A percentile compares a stretch with the other conserved stretches of the same genome.
These are phyloP conservation scores for Amphipoea lucens DNA, from an alignment of 2,888 invertebrate genomes.

Conservation along the genomic window DNA sequence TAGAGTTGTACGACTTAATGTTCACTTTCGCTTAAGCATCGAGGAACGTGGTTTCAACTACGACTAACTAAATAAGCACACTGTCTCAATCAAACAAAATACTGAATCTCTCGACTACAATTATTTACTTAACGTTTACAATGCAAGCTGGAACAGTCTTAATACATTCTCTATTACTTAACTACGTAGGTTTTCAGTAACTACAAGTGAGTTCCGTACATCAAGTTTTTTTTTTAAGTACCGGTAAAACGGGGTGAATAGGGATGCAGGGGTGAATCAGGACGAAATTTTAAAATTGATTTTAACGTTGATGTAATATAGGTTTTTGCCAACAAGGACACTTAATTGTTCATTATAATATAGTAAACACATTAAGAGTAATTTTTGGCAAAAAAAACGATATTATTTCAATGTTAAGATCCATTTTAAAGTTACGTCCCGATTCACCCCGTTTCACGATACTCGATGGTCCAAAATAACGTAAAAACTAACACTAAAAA, in stretches of 20 bases:
- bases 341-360: no score
- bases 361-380: no score
- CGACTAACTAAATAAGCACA: slow-evolving; percentile 62
- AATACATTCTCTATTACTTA: slow-evolving; percentile 44
- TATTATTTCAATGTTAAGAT: no score
- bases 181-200: slow-evolving; percentile 24
- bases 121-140: slow-evolving; percentile 55
- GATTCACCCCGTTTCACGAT: not conserved
- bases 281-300: no score
- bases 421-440: no score
- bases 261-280: no score
- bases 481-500: slow-evolving; percentile 43
- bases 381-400: no score
- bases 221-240: slow-evolving; percentile 40
- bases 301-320: no score
- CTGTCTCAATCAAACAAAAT: slow-evolving; percentile 73
- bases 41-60: slow-evolving; percentile 67
- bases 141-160: slow-evolving; percentile 64
- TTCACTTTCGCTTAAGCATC: slow-evolving; percentile 46
- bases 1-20: slow-evolving; percentile 50
- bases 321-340: no score
- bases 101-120: slow-evolving; percentile 76
- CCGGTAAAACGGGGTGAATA: no score
- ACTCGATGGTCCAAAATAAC: slow-evolving; percentile 36
- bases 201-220: slow-evolving; percentile 23